These are phyloP conservation scores for Neoniphon sammara DNA, from an alignment of 2,797 vertebrate genomes.

Conservation along the genomic window DNA sequence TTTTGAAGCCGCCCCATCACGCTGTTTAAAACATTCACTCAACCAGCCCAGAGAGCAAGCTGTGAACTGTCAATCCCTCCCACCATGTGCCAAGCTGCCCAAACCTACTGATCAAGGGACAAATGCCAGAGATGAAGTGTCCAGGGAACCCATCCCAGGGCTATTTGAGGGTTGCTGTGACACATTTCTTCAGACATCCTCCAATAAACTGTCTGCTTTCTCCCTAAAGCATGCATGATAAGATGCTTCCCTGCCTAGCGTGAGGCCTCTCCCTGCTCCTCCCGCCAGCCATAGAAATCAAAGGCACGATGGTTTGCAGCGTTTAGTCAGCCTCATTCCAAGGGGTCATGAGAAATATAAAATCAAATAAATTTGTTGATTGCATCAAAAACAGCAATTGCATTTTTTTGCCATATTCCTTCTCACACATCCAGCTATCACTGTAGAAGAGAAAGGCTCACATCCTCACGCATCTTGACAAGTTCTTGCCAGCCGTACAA, in stretches of 20 bases:
- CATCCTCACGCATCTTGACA: constrained; percentile 32
- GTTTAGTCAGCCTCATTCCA: constrained; percentile 6
- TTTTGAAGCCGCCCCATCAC: constrained; percentile 72
- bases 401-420: background rate
- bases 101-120: constrained; percentile 63
- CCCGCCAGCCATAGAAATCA: constrained; percentile 16
- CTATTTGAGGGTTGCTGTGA: constrained; percentile 51
- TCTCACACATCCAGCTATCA: background rate
- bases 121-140: constrained; percentile 56
- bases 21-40: constrained; percentile 73
- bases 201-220: constrained; percentile 46
- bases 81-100: constrained; percentile 59
- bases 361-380: background rate
- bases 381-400: background rate
- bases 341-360: background rate
- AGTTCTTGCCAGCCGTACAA: constrained; percentile 33
- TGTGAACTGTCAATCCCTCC: constrained; percentile 71
- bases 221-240: constrained; percentile 29
- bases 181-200: constrained; percentile 50
- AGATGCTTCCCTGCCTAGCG: constrained; percentile 34
- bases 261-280: constrained; percentile 7
- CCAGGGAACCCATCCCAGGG: constrained; percentile 54
- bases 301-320: constrained; percentile 1
- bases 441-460: background rate
- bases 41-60: constrained; percentile 62